phyloP scores from a whole-genome alignment of 2,888 invertebrate species.

The Brenthis ino region DNA sequence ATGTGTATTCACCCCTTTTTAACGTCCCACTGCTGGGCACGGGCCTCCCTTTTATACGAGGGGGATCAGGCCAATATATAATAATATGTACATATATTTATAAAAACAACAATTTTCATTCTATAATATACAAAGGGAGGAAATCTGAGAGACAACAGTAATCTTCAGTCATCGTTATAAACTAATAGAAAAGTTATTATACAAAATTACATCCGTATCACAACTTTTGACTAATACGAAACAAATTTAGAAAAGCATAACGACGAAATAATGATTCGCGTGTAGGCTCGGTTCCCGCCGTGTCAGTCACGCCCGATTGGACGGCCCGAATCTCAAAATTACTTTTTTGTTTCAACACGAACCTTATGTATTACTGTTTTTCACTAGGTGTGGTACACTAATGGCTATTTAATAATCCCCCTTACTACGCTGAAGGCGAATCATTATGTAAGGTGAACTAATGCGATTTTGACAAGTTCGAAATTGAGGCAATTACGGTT shows the following conservation, averaged over 20 bases:
- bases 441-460: conserved; percentile 71
- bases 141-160: no score
- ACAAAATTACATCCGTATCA: conserved; percentile 21
- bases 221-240: conserved; percentile 43
- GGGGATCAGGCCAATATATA: no score
- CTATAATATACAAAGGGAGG: no score
- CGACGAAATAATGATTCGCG: conserved; percentile 81
- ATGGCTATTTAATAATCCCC: conserved; percentile 81
- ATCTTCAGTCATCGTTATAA: no score
- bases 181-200: conserved; percentile 9
- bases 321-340: conserved; percentile 73
- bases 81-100: no score
- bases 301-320: conserved; percentile 78
- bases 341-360: conserved; percentile 72
- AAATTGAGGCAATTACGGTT: conserved; percentile 78
- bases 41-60: no score
- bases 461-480: conserved; percentile 81
- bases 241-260: conserved; percentile 70
- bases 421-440: conserved; percentile 71
- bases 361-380: conserved; percentile 52
- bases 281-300: conserved; percentile 72
- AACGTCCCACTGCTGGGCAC: no score
- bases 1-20: no score
- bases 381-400: conserved; percentile 74
- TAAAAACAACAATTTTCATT: no score